phyloP scores from a whole-genome alignment of 2,888 invertebrate species.

The Fabriciana adippe region DNA sequence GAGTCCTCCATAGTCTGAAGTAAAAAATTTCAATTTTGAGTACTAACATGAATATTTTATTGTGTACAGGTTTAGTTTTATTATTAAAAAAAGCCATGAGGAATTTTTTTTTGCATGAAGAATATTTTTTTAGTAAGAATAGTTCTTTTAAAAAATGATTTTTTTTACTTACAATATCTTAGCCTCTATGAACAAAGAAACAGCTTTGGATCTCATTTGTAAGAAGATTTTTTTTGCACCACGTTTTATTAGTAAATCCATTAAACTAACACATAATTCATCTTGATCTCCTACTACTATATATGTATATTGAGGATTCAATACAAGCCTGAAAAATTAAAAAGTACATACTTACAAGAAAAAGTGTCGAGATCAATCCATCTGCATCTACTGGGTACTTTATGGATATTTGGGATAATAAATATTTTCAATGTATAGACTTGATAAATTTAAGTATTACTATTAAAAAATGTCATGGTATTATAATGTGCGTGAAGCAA shows the following conservation, averaged over 20 bases:
- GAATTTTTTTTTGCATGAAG: no score
- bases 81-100: no score
- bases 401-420: no score
- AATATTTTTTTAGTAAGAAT: not conserved
- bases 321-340: not conserved
- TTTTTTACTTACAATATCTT: slow-evolving; percentile 2
- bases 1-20: slow-evolving; percentile 1
- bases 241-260: not conserved
- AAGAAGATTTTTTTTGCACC: slow-evolving; percentile 2
- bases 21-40: not conserved
- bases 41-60: no score
- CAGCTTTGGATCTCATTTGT: slow-evolving; percentile 1
- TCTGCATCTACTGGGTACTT: no score
- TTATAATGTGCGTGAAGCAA: not conserved
- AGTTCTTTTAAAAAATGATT: no score
- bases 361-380: not conserved
- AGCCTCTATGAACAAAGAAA: not conserved
- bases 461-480: no score
- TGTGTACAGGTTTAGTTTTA: no score
- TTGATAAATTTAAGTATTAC: no score
- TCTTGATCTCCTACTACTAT: slow-evolving; percentile 9
- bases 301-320: not conserved
- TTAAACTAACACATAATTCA: not conserved
- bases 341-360: not conserved
- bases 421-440: no score